Base-by-base conservation (phyloP, 1,140 invertebrate species). In the Colletes latitarsis region DNA sequence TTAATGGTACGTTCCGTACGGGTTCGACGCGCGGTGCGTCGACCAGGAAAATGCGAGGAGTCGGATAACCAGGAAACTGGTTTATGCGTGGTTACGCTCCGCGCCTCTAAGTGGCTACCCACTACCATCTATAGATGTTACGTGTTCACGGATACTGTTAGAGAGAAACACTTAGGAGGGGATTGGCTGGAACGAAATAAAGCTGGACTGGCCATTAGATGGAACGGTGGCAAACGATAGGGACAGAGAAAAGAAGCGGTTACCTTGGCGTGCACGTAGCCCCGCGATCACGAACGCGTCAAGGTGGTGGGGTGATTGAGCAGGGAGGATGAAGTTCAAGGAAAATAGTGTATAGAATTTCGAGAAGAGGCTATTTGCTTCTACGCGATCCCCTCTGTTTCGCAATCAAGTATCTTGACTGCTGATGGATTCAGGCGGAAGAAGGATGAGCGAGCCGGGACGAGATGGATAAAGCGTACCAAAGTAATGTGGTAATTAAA, bases 401-500 rank as follows among this genome's bases (percentile, higher is more conserved):
- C 53, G 78, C 63, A 77, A 72, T 80, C 58, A 84, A 21, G 78
- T 71, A 53, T 74, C 85, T 67, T 60, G 60, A 57, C 75, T 72
- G 70, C 41, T 87, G 88, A 89, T 88, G 79, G 86, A 88, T 88
- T 80, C 79, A 62, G 49, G 53, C 49, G 71, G 67, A 63, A 66
- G 71, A 76, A 72, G 84, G 70, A 75, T 55, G 77, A 71, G 60
- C 62, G 74, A 5, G 55, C 63, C 39, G 43, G 60, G 46, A 78
- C 58, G 67, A 46, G 84, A 53, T 52, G 19, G 64, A 63, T 70
- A 76, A 70, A 70, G 66, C 68, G 75, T 75, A 77, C 82, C 84
- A 80, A 90, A 92, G 91, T 92, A 92, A 91, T 89, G 89, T 83
- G 89, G 90, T 92, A 93, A 93, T 93, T 92, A 93, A 93, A 93